Evolutionary conservation across 2,113 vertebrate species (phyloP).

Genomic region (Beaufortia kweichowensis): DNA sequence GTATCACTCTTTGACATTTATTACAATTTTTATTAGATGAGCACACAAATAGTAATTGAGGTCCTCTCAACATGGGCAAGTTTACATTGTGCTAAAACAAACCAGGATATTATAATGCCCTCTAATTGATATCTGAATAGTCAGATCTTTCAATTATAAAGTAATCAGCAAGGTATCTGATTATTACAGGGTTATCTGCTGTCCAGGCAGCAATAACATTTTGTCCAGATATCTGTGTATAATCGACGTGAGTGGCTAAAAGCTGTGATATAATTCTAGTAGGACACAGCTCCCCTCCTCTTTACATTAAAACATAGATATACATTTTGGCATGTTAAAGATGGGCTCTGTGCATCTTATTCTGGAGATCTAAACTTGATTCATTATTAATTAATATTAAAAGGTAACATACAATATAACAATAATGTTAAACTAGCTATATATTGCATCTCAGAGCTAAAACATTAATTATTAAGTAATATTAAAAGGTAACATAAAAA

Average conservation of each 20-base stretch:
- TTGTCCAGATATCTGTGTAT: neutral
- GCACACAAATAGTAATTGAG: neutral
- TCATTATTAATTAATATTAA: no score
- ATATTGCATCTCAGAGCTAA: no score
- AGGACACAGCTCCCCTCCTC: neutral
- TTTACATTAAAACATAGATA: neutral
- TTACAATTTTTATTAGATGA: neutral
- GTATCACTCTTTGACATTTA: neutral
- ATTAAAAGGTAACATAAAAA: no score
- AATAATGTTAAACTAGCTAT: no score
- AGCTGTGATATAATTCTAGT: neutral
- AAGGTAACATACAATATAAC: no score
- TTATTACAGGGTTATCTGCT: slow-evolving; percentile 23
- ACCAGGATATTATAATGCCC: slow-evolving; percentile 4
- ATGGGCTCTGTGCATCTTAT: no score
- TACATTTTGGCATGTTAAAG: no score
- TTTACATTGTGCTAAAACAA: neutral
- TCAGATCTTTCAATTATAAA: neutral
- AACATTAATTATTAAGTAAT: no score
- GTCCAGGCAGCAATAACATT: slow-evolving; percentile 17
- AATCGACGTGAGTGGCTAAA: neutral
- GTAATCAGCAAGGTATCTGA: slow-evolving; percentile 20
- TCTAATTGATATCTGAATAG: slow-evolving; percentile 11
- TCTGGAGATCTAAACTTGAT: no score
- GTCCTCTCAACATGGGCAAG: neutral